Conservation (phyloP, 2,888 invertebrate species). For the Ashinkailepas kermadecensis region DNA sequence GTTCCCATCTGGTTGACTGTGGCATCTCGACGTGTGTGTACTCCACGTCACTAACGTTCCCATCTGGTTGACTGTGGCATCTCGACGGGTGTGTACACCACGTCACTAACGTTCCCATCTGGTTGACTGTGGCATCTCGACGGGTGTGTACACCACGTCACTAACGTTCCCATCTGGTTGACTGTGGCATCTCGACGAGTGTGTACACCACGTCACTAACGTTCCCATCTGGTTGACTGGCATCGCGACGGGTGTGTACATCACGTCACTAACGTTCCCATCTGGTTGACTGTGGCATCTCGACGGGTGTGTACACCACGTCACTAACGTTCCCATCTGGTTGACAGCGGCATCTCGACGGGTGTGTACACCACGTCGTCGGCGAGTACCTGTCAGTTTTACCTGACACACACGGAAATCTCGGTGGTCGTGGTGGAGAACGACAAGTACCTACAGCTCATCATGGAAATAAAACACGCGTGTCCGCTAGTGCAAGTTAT, state of each 20-base stretch:
- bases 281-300: background rate
- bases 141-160: no score
- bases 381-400: slow-evolving; percentile 16
- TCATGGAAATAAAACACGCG: slow-evolving; percentile 7
- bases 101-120: no score
- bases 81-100: no score
- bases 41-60: no score
- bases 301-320: slow-evolving; percentile 28
- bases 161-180: no score
- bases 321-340: background rate
- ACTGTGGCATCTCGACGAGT: slow-evolving; percentile 14
- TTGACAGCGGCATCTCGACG: background rate
- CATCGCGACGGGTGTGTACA: slow-evolving; percentile 26
- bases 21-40: no score
- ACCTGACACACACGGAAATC: slow-evolving; percentile 22
- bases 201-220: slow-evolving; percentile 28
- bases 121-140: no score
- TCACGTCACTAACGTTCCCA: slow-evolving; percentile 11
- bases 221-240: background rate
- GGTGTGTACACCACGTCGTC: slow-evolving; percentile 28
- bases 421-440: slow-evolving; percentile 27
- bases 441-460: slow-evolving; percentile 13
- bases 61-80: no score
- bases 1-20: no score
- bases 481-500: background rate